A percentile compares a stretch with the other conserved stretches of the same genome.
These are phyloP conservation scores for Vanessa cardui DNA, from an alignment of 2,888 invertebrate genomes.

Conservation along the genomic window DNA sequence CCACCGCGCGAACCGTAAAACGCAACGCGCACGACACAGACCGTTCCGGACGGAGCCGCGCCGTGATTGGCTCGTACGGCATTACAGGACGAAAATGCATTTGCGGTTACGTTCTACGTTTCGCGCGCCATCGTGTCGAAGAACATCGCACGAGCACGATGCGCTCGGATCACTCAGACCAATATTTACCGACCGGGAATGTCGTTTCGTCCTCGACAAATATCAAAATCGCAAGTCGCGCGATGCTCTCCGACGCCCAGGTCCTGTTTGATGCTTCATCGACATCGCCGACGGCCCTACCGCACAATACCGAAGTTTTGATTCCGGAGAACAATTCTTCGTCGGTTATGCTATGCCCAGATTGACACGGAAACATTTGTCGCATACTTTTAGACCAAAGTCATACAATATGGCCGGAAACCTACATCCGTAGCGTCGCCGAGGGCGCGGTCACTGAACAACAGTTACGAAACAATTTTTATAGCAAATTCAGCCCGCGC, in stretches of 20 bases:
- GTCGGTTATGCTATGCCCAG: slow-evolving; percentile 62
- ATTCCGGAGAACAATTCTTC: slow-evolving; percentile 18
- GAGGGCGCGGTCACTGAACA: background rate
- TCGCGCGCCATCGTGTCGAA: background rate
- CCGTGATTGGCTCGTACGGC: too few species aligned
- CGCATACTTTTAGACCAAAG: slow-evolving; percentile 6
- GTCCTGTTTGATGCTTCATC: slow-evolving; percentile 10
- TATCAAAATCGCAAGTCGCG: background rate
- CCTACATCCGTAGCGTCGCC: too few species aligned
- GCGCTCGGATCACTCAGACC: background rate
- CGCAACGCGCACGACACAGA: slow-evolving; percentile 9
- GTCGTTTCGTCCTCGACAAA: background rate
- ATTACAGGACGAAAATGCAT: background rate
- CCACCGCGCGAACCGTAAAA: background rate
- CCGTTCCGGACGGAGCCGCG: too few species aligned
- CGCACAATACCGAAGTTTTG: slow-evolving; percentile 11
- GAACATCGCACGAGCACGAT: background rate
- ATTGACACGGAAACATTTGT: slow-evolving; percentile 45
- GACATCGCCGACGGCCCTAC: slow-evolving; percentile 6
- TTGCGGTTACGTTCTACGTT: slow-evolving; percentile 15
- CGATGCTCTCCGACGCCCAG: background rate
- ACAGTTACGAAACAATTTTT: too few species aligned
- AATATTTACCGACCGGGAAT: background rate
- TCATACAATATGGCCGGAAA: slow-evolving; percentile 4
- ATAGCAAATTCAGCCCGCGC: too few species aligned